Evolutionary conservation across 2,888 invertebrate genomes (phyloP).

Genomic region (Ormyrus pomaceus): DNA sequence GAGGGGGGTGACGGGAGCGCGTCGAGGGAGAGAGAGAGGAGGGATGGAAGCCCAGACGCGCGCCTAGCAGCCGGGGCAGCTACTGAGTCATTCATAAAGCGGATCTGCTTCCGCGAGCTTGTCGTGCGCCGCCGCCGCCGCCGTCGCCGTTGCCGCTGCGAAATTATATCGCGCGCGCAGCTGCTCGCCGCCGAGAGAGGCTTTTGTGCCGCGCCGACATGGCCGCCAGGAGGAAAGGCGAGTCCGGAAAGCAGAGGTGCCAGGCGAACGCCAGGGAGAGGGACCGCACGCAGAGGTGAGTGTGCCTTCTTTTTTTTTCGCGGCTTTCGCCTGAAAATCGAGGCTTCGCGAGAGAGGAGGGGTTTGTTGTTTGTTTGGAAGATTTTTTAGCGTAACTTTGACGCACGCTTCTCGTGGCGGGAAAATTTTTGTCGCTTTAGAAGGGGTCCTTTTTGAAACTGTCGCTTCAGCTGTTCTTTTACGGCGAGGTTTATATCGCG

Average conservation of each 20-base stretch:
- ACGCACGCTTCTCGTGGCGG: too few species aligned
- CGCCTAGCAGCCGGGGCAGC: neutral
- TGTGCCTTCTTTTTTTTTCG: slow-evolving; percentile 37
- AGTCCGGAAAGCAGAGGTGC: slow-evolving; percentile 80
- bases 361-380: too few species aligned
- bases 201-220: slow-evolving; percentile 1
- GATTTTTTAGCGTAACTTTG: too few species aligned
- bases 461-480: too few species aligned
- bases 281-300: slow-evolving; percentile 89
- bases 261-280: slow-evolving; percentile 90
- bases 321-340: too few species aligned
- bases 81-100: slow-evolving; percentile 38
- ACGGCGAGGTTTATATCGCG: too few species aligned
- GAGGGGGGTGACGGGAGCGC: neutral
- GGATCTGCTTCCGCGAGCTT: slow-evolving; percentile 42
- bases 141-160: too few species aligned
- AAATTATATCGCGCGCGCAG: too few species aligned
- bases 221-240: slow-evolving; percentile 63
- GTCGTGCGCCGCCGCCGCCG: neutral
- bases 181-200: too few species aligned
- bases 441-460: too few species aligned
- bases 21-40: neutral
- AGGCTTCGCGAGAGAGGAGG: too few species aligned
- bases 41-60: neutral
- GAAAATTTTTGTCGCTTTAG: too few species aligned